Conservation (phyloP, 1,140 invertebrate genomes). For the Contarinia nasturtii region DNA sequence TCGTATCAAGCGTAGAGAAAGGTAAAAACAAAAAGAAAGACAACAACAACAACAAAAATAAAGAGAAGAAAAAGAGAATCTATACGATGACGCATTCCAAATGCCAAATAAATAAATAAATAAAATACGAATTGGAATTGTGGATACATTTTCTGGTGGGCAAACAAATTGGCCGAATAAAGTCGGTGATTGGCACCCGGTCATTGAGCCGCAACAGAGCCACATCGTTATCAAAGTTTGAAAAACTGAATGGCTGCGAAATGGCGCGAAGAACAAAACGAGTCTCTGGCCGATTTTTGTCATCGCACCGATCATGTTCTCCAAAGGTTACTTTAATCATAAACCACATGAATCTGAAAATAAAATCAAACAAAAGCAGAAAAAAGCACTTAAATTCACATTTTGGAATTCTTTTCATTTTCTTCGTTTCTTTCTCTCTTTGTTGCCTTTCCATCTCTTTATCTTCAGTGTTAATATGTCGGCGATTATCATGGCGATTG, state of each 20-base stretch:
- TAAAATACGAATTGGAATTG: too few relatives aligned
- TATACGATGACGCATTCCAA: too few relatives aligned
- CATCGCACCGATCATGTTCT: conserved; percentile 61
- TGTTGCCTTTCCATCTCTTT: too few relatives aligned
- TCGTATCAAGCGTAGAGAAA: conserved; percentile 4
- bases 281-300: conserved; percentile 45
- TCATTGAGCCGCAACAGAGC: conserved; percentile 60
- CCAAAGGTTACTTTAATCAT: conserved; percentile 75
- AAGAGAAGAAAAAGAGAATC: neutral
- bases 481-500: too few relatives aligned
- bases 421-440: too few relatives aligned
- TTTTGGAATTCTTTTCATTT: too few relatives aligned
- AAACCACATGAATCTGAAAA: conserved; percentile 70
- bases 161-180: conserved; percentile 59
- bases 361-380: conserved; percentile 11
- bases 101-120: too few relatives aligned
- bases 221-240: conserved; percentile 73
- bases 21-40: neutral
- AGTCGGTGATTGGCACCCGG: conserved; percentile 47
- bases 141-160: conserved; percentile 24
- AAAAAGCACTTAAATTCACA: too few relatives aligned
- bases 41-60: neutral
- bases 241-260: conserved; percentile 55
- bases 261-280: conserved; percentile 53
- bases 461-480: too few relatives aligned